Evolutionary conservation across 2,797 vertebrate species (phyloP).

Genomic region (Falco rusticolus): DNA sequence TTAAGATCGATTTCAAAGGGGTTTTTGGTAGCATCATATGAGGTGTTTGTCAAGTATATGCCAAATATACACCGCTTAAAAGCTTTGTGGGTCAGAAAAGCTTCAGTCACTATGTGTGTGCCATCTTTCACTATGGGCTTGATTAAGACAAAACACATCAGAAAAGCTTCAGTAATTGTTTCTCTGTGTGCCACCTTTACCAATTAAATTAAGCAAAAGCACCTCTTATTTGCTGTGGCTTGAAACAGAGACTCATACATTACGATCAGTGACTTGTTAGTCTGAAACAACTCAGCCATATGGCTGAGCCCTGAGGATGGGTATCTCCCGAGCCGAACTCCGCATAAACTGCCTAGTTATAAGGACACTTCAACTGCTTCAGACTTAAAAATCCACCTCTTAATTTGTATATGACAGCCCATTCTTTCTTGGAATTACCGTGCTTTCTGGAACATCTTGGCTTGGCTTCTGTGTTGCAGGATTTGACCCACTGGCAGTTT

Average conservation of each 20-base stretch:
- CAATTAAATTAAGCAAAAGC: neutral
- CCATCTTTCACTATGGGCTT: neutral
- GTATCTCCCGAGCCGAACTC: neutral
- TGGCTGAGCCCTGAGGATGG: neutral
- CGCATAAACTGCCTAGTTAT: neutral
- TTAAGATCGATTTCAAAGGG: neutral
- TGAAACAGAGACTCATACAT: neutral
- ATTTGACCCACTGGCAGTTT: neutral
- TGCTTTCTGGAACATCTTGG: neutral
- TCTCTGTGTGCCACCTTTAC: neutral
- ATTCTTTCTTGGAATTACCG: neutral
- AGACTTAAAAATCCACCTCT: neutral
- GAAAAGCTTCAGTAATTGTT: neutral
- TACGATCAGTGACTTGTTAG: neutral
- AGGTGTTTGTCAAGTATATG: neutral
- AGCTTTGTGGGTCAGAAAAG: neutral
- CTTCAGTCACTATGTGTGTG: neutral
- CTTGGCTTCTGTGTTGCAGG: neutral
- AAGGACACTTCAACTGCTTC: neutral
- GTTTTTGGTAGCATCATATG: neutral
- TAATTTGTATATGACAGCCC: neutral
- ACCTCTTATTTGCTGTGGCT: neutral
- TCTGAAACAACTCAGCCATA: neutral
- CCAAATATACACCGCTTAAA: neutral
- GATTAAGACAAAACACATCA: neutral